Evolutionary conservation across 2,888 invertebrate species (phyloP), one percentile per base, ranked within the genome.

Genomic region (Morpho deidamia): DNA sequence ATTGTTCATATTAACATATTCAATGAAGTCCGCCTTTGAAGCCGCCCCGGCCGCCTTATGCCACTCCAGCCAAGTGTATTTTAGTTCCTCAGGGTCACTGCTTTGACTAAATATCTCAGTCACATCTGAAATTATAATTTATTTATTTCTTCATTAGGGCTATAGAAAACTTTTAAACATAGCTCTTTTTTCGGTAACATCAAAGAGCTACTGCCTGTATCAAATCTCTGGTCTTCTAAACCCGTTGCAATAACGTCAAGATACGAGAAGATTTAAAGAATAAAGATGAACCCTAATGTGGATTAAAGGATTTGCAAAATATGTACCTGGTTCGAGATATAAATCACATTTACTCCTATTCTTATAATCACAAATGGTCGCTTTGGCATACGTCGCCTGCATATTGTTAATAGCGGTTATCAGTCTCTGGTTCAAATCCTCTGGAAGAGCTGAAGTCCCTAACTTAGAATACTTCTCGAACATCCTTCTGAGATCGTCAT

Each of bases 51-150:
- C 94, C 34, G 91, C 93, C 56, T 93, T 92, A 64, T 97, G 92
- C 95, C 96, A 97, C 68, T 94, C 92, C 3, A 91, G 69, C 97
- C 97, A 97, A 0, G 93, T 91, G 68, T 95, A 91, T 66, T 94
- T 92, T 58, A 97, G 78, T 70, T 95, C 94, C 42, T 95, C 93
- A 0, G 95, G 93, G 71, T 97, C 91, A 9, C 93, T 88, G 50
- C 95, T 95, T 0, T 76, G 91, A 0, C 91, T 90, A 55, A 96
- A 83, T 7, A 94, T 89, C 34, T 93, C 89, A 0, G 93, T 94
- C n/a, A 96, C 82, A 53, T 96, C 94, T 93, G 77, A 2, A 81
- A 82, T 14, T 44, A 23, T 33, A 35, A 33, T 11, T 34, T 11
- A 43, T n/a, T 44, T 12, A 1, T 14, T 14, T 14, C 14, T 4